Percentiles rank a stretch among this genome's conserved stretches.
Evolutionary conservation across 2,888 invertebrate genomes (phyloP).

Genomic region (Clusia tigrina): DNA sequence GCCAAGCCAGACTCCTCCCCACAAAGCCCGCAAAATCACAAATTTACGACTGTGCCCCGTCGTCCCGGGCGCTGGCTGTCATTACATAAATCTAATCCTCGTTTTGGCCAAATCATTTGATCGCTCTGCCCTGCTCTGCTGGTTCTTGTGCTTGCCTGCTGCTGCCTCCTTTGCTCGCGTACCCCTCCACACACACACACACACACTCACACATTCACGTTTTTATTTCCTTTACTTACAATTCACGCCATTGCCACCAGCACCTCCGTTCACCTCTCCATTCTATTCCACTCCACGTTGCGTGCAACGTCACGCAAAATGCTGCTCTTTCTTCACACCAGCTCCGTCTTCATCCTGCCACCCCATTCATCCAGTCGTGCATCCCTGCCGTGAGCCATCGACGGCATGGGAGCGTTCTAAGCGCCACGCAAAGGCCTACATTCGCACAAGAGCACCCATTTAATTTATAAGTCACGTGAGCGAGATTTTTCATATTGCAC

Average conservation of each 20-base stretch:
- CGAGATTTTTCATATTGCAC: slow-evolving; percentile 42
- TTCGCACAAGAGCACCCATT: slow-evolving; percentile 34
- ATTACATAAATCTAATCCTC: slow-evolving; percentile 10
- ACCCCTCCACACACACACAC: not conserved
- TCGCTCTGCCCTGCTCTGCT: not conserved
- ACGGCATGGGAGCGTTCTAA: not conserved
- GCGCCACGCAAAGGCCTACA: slow-evolving; percentile 2
- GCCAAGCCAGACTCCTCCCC: no score
- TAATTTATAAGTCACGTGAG: slow-evolving; percentile 53
- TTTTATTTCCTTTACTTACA: no score
- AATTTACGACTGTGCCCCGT: slow-evolving; percentile 7
- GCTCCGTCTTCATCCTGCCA: no score
- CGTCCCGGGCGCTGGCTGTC: no score
- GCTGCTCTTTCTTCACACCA: no score
- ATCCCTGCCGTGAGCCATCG: no score
- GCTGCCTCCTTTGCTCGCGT: no score
- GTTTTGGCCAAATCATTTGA: slow-evolving; percentile 13
- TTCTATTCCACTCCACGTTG: not conserved
- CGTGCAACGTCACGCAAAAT: no score
- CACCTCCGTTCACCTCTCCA: not conserved
- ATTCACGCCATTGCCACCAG: no score
- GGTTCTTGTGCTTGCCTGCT: not conserved
- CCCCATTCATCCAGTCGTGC: no score
- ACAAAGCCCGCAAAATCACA: not conserved
- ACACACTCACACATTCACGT: not conserved